phyloP scores from a whole-genome alignment of 2,113 vertebrate species.

The Cochlearius cochlearius region DNA sequence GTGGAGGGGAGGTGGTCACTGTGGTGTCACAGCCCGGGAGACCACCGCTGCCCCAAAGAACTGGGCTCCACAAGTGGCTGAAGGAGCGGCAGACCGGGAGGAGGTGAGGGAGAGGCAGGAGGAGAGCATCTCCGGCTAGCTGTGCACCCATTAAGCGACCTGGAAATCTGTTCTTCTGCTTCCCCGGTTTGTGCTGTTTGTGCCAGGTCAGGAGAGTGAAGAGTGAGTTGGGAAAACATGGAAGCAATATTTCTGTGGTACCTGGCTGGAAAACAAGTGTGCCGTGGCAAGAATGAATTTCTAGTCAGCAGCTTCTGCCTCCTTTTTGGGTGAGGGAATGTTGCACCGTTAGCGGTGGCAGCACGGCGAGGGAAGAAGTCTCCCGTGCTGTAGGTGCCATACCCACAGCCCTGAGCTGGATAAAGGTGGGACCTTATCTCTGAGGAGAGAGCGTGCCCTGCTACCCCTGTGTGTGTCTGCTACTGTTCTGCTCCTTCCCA shows the following conservation, averaged over 20 bases:
- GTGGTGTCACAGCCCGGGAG: rapidly evolving
- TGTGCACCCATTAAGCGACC: not conserved
- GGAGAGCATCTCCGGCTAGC: not conserved
- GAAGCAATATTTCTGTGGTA: not conserved
- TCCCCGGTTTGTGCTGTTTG: not conserved
- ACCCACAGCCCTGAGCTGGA: not conserved
- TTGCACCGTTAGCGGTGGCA: not conserved
- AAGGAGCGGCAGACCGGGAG: not conserved
- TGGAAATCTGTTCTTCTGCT: not conserved
- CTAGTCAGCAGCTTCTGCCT: not conserved
- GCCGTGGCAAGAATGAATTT: not conserved
- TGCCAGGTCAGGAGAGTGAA: not conserved
- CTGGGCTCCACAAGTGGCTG: not conserved
- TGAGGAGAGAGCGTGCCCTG: not conserved
- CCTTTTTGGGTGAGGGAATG: not conserved
- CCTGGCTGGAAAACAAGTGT: not conserved
- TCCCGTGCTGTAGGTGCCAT: not conserved
- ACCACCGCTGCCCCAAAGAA: not conserved
- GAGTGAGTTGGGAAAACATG: not conserved
- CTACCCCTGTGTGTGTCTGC: not conserved
- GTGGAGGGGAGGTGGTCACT: not conserved
- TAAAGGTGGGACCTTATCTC: not conserved
- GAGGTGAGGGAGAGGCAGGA: not conserved
- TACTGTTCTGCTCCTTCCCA: not conserved
- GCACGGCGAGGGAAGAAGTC: not conserved